phyloP scores from a whole-genome alignment of 2,888 invertebrate genomes.

The Calephelis perditalis region DNA sequence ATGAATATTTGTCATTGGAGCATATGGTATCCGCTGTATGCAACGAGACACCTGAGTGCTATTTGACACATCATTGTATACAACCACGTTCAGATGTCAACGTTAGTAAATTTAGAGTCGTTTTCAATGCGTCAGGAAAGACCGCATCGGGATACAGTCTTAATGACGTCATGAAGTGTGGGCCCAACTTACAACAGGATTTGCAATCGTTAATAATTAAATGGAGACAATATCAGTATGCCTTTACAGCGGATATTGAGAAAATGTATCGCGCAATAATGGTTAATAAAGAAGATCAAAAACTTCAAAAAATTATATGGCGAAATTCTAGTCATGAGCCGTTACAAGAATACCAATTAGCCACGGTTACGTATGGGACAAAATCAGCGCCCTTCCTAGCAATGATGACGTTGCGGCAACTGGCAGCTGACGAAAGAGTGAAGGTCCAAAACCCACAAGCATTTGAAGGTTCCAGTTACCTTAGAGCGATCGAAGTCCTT shows the following conservation, averaged over 20 bases:
- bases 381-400: too few relatives aligned
- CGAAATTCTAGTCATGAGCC: too few relatives aligned
- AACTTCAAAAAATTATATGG: too few relatives aligned
- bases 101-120: constrained; percentile 17
- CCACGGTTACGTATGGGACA: too few relatives aligned
- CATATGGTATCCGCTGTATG: too few relatives aligned
- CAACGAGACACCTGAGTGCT: background rate
- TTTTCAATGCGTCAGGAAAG: constrained; percentile 18
- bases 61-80: constrained; percentile 16
- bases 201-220: constrained; percentile 13
- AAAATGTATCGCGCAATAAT: background rate
- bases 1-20: background rate
- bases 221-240: constrained; percentile 8
- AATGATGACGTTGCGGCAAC: too few relatives aligned
- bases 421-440: too few relatives aligned
- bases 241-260: background rate
- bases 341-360: too few relatives aligned
- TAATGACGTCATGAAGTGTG: constrained; percentile 21
- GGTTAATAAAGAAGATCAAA: too few relatives aligned
- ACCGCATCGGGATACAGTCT: constrained; percentile 14
- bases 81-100: constrained; percentile 17
- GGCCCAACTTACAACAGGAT: constrained; percentile 29
- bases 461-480: too few relatives aligned
- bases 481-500: too few relatives aligned
- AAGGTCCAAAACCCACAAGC: too few relatives aligned